Base-by-base conservation (phyloP, 1,140 invertebrate genomes). In the Anadara kagoshimensis region DNA sequence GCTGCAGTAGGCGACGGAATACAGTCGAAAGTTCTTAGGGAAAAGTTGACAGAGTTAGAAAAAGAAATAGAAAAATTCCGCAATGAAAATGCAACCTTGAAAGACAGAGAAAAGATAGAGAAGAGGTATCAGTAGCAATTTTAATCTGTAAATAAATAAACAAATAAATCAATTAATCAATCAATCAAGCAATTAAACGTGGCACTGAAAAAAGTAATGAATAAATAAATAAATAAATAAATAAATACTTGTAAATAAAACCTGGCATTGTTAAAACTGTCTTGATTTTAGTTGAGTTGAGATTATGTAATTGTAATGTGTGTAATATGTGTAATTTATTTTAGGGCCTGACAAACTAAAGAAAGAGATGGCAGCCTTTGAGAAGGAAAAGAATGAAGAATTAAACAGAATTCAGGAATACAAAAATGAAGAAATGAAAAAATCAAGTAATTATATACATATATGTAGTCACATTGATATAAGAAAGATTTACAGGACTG, bases 351-450 rank as follows among this genome's bases (percentile, higher is more conserved):
- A 72, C 36, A 86, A 86, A 45, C 73, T 88, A 66, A 87, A 86
- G 57, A 85, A 88, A 73, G 88, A 89, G 78, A 86, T 88, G 69
- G 68, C 68, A 20, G 81, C 85, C 45, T 89, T 89, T 84, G 87
- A 90, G 63, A 87, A 83, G 63, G 83, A 87, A 56, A 89, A 88
- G 58, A 74, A 77, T 36, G 76, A 78, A 12, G 89, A 90, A 75
- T 70, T 89, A 14, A 81, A 78, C 56, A 73, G 85, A 69, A 66
- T 90, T 22, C 81, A 89, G 69, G 88, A 87, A 69, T 88, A 84
- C 62, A 87, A 87, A 69, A 76, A 68, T n/a, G 82, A 88, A 75
- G 89, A 90, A 78, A 85, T 86, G 66, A 88, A 86, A 73, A 89
- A 89, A 64, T 90, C 4, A 88, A 87, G 83, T 86, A 73, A 76